A percentile compares a stretch with the other conserved stretches of the same genome.
phyloP scores from a whole-genome alignment of 35 echinoderm and acorn worm genomes.

The Amphiura filiformis region DNA sequence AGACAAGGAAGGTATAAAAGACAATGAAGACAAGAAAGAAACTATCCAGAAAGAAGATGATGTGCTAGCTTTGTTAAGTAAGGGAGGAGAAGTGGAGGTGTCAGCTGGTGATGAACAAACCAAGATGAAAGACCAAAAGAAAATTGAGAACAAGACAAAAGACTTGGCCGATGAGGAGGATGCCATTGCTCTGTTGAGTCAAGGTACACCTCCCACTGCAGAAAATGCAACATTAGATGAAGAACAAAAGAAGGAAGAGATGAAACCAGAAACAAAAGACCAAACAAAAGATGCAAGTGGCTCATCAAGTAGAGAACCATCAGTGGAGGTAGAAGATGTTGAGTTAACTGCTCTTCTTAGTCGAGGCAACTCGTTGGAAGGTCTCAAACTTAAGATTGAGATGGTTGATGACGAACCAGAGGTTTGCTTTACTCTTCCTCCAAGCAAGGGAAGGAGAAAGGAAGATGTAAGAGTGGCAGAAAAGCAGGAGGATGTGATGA shows the following conservation, averaged over 20 bases:
- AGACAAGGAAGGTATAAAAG: no score
- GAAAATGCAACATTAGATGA: not conserved
- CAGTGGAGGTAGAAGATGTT: no score
- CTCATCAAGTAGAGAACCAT: not conserved
- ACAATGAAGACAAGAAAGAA: no score
- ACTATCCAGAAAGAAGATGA: constrained; percentile 5
- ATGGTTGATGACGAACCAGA: not conserved
- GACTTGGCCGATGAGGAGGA: constrained; percentile 22
- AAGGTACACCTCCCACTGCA: not conserved
- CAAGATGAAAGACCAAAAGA: not conserved
- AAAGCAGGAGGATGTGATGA: not conserved
- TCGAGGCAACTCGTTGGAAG: not conserved
- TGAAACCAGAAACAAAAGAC: not conserved
- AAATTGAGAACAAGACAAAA: not conserved
- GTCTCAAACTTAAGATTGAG: not conserved
- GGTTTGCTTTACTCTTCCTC: not conserved
- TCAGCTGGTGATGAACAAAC: not conserved
- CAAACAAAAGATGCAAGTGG: no score
- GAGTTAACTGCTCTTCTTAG: not conserved
- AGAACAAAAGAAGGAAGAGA: not conserved
- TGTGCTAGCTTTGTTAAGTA: constrained; percentile 16
- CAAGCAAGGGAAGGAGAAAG: not conserved
- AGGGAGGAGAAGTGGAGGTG: not conserved
- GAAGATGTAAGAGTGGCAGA: no score
- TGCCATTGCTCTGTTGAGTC: constrained; percentile 16